phyloP scores from a whole-genome alignment of 2,113 vertebrate genomes.

The Fukomys damarensis region DNA sequence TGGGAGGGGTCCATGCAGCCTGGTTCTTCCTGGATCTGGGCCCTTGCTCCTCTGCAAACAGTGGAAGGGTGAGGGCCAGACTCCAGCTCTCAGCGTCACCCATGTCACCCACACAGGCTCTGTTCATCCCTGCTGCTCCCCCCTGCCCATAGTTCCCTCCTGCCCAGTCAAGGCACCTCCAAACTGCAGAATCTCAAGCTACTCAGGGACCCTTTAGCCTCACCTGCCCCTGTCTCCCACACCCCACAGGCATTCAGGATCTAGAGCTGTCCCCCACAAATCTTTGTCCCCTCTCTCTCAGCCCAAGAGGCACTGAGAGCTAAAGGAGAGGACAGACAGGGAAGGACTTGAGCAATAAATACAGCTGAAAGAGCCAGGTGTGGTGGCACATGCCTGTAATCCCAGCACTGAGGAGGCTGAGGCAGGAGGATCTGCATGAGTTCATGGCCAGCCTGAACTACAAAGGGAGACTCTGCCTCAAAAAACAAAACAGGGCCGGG shows the following conservation, averaged over 20 bases:
- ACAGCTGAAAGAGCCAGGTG: too few species aligned
- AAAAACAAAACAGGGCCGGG: too few species aligned
- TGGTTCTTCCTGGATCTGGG: background rate
- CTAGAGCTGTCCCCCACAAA: background rate
- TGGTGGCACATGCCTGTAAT: too few species aligned
- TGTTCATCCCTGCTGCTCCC: background rate
- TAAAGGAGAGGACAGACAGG: background rate
- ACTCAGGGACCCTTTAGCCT: background rate
- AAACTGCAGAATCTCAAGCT: background rate
- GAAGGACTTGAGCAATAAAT: background rate
- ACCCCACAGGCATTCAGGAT: background rate
- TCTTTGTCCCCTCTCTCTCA: background rate
- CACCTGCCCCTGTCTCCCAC: background rate
- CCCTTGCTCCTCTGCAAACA: background rate
- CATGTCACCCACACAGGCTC: background rate
- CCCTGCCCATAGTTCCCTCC: background rate
- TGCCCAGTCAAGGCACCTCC: background rate
- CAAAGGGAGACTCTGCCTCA: too few species aligned
- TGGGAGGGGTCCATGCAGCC: background rate
- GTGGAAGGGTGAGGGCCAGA: background rate
- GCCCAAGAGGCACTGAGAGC: background rate
- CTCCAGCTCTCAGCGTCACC: background rate
- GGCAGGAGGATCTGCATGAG: too few species aligned
- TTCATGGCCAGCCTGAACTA: too few species aligned
- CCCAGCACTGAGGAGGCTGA: too few species aligned